Evolutionary conservation across 2,888 invertebrate genomes (phyloP).

Genomic region (Dromius quadrimaculatus): DNA sequence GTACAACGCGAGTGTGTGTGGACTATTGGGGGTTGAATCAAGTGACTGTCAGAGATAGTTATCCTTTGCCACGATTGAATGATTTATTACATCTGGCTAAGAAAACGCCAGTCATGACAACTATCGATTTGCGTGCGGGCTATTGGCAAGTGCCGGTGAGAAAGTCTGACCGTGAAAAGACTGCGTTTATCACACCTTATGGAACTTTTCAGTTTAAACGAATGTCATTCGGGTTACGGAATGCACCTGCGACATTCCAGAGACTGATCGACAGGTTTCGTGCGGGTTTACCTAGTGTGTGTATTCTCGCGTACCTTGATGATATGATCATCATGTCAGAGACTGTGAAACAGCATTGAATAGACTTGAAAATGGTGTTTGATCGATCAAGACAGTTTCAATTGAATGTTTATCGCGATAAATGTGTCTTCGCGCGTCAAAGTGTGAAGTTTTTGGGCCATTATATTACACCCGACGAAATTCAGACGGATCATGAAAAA

Average conservation of each 20-base stretch:
- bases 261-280: slow-evolving; percentile 17
- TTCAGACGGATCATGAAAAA: not conserved
- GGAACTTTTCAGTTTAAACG: slow-evolving; percentile 4
- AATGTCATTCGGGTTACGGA: slow-evolving; percentile 3
- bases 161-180: slow-evolving; percentile 3
- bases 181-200: slow-evolving; percentile 14
- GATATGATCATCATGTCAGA: slow-evolving; percentile 6
- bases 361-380: not conserved
- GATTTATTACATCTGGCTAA: not conserved
- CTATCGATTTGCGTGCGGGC: slow-evolving; percentile 1
- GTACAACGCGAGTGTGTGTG: not conserved
- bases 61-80: not conserved
- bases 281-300: not conserved
- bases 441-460: slow-evolving; percentile 10
- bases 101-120: slow-evolving; percentile 8
- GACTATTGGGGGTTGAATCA: not conserved
- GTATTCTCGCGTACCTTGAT: not conserved
- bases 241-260: slow-evolving; percentile 5
- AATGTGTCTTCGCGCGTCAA: not conserved
- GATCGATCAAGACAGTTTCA: not conserved
- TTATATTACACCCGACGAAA: not conserved
- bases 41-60: too few species aligned
- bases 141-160: slow-evolving; percentile 9
- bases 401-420: not conserved
- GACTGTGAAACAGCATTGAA: slow-evolving; percentile 1